Evolutionary conservation across 2,797 vertebrate species (phyloP), one percentile per base, ranked within the genome.

Genomic region (Tenualosa thibaudeaui): DNA sequence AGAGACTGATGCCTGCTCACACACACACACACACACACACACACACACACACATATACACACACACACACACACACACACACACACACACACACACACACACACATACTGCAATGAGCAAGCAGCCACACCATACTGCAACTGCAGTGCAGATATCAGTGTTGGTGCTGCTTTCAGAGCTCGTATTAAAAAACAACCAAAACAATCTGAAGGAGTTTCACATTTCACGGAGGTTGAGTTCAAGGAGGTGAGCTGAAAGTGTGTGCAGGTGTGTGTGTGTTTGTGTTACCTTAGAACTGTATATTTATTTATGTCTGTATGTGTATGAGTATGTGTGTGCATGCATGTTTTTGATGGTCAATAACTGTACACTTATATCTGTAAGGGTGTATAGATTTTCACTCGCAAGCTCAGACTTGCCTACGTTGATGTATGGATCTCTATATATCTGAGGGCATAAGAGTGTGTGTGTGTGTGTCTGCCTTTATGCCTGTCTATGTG

Each of bases 31-130:
- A 65, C 60, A 65, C 60, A 65, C 60, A 65, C 60, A 65, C 60
- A 65, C 60, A 65, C 62, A 75, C 31, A 75, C 31, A 43, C 68
- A 65, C 62, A 71, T 13, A 71, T 12, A 71, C 26, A 40, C 12
- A 71, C 26, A n/a, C n/a, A n/a, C n/a, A n/a, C n/a, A n/a, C n/a
- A n/a, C 58, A 65, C 60, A 65, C 60, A 65, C 60, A 65, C 60
- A 65, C 60, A 65, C 60, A 65, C 60, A 65, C 60, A 65, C 62
- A 75, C 31, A 75, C 31, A 75, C 68, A 75, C 68, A 75, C 31
- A 75, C 31, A 40, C 31, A 40, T 0, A 75, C 26, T 12, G 31
- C 13, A 40, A 7, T 75, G 37, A 75, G 3, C 31, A 17, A 15
- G 24, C 24, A 68, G 50, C 10, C 50, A 37, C 65, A 9, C 65